Conservation (phyloP, 2,797 vertebrate species). For the Rachycentron canadum region DNA sequence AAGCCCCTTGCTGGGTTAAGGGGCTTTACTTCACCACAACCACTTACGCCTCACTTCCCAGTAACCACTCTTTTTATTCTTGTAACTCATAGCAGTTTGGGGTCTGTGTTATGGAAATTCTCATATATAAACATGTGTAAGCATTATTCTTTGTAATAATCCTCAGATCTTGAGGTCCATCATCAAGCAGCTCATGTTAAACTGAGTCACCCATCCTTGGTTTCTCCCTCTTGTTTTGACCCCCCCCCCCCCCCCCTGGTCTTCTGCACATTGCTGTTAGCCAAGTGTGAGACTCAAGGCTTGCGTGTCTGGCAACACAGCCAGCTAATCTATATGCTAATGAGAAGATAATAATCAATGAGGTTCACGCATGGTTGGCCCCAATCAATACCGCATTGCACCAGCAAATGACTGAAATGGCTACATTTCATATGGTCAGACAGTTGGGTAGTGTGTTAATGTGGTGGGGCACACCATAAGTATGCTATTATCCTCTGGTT, state of each 20-base stretch:
- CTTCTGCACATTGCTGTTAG: slow-evolving; percentile 39
- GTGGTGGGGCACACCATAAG: slow-evolving; percentile 69
- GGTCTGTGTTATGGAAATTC: no score
- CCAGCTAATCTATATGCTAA: slow-evolving; percentile 91
- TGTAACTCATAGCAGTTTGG: slow-evolving; percentile 6
- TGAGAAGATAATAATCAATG: slow-evolving; percentile 88
- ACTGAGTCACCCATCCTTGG: slow-evolving; percentile 52
- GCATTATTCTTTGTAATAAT: no score
- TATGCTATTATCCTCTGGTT: slow-evolving; percentile 76
- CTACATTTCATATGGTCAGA: slow-evolving; percentile 77
- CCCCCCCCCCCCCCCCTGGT: slow-evolving; percentile 37
- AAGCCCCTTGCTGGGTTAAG: not conserved
- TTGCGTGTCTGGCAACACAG: slow-evolving; percentile 59
- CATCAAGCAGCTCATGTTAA: slow-evolving; percentile 65
- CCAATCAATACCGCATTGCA: slow-evolving; percentile 85
- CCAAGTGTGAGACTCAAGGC: slow-evolving; percentile 54
- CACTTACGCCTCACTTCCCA: not conserved
- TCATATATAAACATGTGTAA: no score
- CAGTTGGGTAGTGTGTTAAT: slow-evolving; percentile 72
- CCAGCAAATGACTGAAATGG: slow-evolving; percentile 73
- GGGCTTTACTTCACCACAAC: not conserved
- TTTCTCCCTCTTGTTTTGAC: slow-evolving; percentile 56
- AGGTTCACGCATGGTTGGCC: slow-evolving; percentile 76
- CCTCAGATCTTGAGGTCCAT: slow-evolving; percentile 61
- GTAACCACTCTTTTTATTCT: slow-evolving; percentile 17